phyloP scores from a whole-genome alignment of 2,797 vertebrate genomes.

The Phrynocephalus vlangalii region DNA sequence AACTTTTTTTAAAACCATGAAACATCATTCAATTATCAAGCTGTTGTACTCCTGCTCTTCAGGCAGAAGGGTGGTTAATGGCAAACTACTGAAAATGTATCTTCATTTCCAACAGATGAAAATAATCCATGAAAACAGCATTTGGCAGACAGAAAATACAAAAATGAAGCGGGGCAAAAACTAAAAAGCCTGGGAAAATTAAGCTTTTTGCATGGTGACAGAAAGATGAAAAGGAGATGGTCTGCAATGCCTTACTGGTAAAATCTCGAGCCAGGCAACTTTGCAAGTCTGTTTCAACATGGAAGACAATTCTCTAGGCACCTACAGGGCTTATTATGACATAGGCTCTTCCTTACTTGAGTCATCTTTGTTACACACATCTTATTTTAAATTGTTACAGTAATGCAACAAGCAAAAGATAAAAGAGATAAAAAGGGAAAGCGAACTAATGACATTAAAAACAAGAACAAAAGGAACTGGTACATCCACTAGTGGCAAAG shows the following conservation, averaged over 20 bases:
- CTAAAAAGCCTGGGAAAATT: background rate
- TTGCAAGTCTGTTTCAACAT: background rate
- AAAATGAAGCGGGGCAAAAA: background rate
- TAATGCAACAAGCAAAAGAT: background rate
- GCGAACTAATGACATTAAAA: no score
- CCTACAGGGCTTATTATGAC: background rate
- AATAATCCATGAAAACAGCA: background rate
- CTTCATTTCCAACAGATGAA: background rate
- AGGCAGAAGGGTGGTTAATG: background rate
- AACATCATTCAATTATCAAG: background rate
- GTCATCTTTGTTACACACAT: background rate
- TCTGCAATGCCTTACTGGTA: background rate
- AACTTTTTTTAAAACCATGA: background rate
- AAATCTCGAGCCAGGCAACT: background rate
- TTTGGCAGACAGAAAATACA: background rate
- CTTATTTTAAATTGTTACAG: background rate
- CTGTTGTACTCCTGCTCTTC: background rate
- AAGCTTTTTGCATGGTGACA: background rate
- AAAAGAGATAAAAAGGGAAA: background rate
- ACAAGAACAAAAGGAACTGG: no score
- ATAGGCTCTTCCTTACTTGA: background rate
- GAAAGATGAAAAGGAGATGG: background rate
- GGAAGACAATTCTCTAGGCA: background rate
- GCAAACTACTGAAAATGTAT: background rate
- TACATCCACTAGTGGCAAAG: no score